phyloP scores from a whole-genome alignment of 2,797 vertebrate genomes.

The Sardinella longiceps region DNA sequence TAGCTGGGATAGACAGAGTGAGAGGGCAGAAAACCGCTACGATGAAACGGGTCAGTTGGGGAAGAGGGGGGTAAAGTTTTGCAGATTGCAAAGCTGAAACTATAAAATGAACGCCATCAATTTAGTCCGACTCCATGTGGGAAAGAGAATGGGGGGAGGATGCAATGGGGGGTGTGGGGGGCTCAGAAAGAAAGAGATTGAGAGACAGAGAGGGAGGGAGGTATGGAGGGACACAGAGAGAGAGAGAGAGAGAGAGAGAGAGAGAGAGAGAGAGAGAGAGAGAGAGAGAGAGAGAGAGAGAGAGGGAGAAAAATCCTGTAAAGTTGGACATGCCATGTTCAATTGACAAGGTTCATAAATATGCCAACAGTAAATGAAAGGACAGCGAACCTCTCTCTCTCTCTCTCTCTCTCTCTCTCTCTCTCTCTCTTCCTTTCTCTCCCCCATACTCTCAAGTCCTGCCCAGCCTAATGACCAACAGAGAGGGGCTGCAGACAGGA shows the following conservation, averaged over 20 bases:
- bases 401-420: constrained; percentile 4
- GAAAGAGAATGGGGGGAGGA: not conserved
- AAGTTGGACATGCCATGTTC: constrained; percentile 71
- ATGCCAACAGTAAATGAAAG: constrained; percentile 58
- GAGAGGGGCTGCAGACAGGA: not conserved
- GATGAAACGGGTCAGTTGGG: constrained; percentile 59
- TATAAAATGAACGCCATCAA: not conserved
- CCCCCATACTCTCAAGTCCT: not conserved
- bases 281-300: constrained; percentile 51
- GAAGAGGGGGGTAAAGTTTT: constrained; percentile 13
- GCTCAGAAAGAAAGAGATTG: constrained; percentile 26
- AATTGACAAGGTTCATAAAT: constrained; percentile 67
- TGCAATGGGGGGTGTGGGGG: not conserved
- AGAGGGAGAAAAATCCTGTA: constrained; percentile 51
- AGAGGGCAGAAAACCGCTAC: constrained; percentile 49
- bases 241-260: not conserved
- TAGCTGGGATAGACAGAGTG: constrained; percentile 61
- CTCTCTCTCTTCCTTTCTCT: not conserved
- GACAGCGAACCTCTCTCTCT: constrained; percentile 45
- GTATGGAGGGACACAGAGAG: not conserved
- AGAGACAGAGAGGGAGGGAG: constrained; percentile 39
- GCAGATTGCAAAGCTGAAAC: constrained; percentile 18
- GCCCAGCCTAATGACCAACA: not conserved
- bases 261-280: too few species aligned
- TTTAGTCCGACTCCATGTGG: not conserved